These are phyloP conservation scores for Phaedon cochleariae DNA, from an alignment of 2,888 invertebrate species.

Conservation along the genomic window DNA sequence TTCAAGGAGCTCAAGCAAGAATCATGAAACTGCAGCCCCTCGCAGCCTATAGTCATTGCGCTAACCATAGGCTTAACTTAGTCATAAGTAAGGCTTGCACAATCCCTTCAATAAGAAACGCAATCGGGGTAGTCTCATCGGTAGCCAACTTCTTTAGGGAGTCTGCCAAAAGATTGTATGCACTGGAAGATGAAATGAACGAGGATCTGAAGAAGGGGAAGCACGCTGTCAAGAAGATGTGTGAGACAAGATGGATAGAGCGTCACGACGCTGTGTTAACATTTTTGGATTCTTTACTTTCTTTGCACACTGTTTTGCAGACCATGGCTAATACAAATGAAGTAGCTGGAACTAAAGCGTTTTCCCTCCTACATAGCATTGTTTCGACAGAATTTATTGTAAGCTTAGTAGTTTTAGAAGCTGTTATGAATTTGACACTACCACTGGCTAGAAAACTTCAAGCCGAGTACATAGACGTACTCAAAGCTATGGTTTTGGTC, in stretches of 20 bases:
- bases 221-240: not conserved
- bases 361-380: no score
- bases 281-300: not conserved
- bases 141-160: no score
- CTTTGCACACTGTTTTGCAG: not conserved
- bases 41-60: not conserved
- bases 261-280: not conserved
- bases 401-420: no score
- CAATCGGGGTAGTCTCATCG: constrained; percentile 14
- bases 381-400: no score
- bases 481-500: no score
- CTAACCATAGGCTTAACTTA: no score
- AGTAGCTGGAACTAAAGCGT: not conserved
- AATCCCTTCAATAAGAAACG: not conserved
- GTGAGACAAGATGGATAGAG: constrained; percentile 4
- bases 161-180: no score
- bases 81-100: not conserved
- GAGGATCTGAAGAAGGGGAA: no score
- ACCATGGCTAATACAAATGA: not conserved
- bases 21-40: not conserved
- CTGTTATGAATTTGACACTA: no score
- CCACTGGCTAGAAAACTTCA: no score
- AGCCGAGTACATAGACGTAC: no score
- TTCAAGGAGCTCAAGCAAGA: constrained; percentile 12
- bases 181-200: no score